Conservation (phyloP, 2,797 vertebrate species). For the Muraenolepis orangiensis region DNA sequence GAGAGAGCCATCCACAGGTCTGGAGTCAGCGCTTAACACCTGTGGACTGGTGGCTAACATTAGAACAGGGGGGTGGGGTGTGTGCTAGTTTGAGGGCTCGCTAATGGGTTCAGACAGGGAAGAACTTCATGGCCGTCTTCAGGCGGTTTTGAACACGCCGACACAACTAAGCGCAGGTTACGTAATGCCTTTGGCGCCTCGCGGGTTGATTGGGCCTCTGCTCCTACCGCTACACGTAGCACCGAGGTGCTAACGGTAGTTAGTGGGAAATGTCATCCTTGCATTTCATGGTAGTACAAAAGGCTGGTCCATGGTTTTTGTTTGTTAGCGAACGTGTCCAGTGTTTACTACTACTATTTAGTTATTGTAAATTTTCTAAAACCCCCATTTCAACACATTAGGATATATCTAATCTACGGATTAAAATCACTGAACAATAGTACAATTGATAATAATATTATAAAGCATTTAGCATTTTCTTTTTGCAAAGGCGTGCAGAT, state of each 20-base stretch:
- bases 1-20: not conserved
- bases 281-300: not conserved
- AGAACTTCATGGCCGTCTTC: slow-evolving; percentile 27
- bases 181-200: slow-evolving; percentile 28
- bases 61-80: slow-evolving; percentile 17
- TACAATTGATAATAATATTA: too few species aligned
- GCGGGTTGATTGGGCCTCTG: too few species aligned
- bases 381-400: too few species aligned
- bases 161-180: slow-evolving; percentile 41
- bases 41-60: slow-evolving; percentile 52
- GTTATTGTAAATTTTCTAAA: too few species aligned
- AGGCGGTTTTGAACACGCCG: slow-evolving; percentile 29
- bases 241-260: too few species aligned
- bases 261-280: too few species aligned
- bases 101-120: slow-evolving; percentile 37
- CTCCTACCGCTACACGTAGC: too few species aligned
- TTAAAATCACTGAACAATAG: too few species aligned
- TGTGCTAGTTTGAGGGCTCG: slow-evolving; percentile 24
- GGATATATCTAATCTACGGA: too few species aligned
- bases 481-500: too few species aligned
- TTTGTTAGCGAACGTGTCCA: not conserved
- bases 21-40: slow-evolving; percentile 39
- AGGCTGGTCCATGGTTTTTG: not conserved
- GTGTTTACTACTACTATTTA: too few species aligned
- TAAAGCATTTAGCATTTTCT: too few species aligned